Evolutionary conservation across 1,140 invertebrate species (phyloP).

Genomic region (Goniozus legneri): DNA sequence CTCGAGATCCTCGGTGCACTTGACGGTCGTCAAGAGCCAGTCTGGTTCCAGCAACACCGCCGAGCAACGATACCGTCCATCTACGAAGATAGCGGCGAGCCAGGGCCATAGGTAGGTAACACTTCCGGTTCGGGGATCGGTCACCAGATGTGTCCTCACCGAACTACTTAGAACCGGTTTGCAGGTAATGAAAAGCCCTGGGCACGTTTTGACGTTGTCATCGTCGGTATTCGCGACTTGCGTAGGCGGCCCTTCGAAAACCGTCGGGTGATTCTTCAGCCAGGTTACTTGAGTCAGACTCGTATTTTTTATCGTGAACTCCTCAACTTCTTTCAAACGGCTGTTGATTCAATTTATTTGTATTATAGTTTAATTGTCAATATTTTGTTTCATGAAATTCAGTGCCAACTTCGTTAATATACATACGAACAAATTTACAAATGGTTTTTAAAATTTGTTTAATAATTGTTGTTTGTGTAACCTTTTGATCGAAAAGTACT

Average conservation of each 20-base stretch:
- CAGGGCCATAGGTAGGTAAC: slow-evolving; percentile 60
- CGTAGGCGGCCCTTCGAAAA: slow-evolving; percentile 5
- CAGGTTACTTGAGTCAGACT: slow-evolving; percentile 8
- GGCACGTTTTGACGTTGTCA: slow-evolving; percentile 11
- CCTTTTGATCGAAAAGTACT: slow-evolving; percentile 9
- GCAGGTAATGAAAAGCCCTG: slow-evolving; percentile 30
- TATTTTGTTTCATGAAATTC: too few species aligned
- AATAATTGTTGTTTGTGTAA: too few species aligned
- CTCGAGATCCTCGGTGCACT: slow-evolving; percentile 57
- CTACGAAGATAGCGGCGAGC: slow-evolving; percentile 64
- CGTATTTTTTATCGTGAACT: slow-evolving; percentile 13
- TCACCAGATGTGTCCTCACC: slow-evolving; percentile 20
- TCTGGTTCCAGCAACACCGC: slow-evolving; percentile 62
- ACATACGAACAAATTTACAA: too few species aligned
- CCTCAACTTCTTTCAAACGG: slow-evolving; percentile 15
- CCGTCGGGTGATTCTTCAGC: neutral
- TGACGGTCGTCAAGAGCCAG: slow-evolving; percentile 62
- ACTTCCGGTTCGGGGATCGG: slow-evolving; percentile 20
- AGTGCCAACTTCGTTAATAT: too few species aligned
- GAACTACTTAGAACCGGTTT: slow-evolving; percentile 32
- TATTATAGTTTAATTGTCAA: too few species aligned
- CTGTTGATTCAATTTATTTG: too few species aligned
- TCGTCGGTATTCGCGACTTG: slow-evolving; percentile 7
- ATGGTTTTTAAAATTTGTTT: too few species aligned
- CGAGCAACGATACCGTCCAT: slow-evolving; percentile 64